phyloP scores from a whole-genome alignment of 2,888 invertebrate species.

The Drosophila buzzatii region DNA sequence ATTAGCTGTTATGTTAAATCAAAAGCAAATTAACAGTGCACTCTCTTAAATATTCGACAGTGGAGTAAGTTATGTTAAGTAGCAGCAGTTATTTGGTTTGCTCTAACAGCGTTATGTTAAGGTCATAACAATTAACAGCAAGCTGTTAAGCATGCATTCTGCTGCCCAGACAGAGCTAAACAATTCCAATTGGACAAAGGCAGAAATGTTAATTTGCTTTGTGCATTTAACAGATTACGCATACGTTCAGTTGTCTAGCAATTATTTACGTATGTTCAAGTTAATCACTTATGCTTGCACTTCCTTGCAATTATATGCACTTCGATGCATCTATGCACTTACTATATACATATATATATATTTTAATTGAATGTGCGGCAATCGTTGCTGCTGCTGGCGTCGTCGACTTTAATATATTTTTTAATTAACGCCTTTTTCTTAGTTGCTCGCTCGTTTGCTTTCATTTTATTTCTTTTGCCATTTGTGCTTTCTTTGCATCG shows the following conservation, averaged over 20 bases:
- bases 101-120: neutral
- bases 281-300: slow-evolving; percentile 2
- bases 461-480: slow-evolving; percentile 29
- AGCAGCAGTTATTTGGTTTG: neutral
- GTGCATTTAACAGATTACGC: slow-evolving; percentile 10
- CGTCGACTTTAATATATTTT: slow-evolving; percentile 64
- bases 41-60: neutral
- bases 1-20: neutral
- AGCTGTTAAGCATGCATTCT: no score
- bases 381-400: slow-evolving; percentile 35
- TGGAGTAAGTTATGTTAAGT: neutral
- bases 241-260: slow-evolving; percentile 12
- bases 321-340: neutral
- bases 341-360: neutral
- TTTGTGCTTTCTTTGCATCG: slow-evolving; percentile 11
- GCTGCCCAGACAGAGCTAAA: no score
- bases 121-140: neutral
- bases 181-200: neutral
- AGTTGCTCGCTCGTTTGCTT: slow-evolving; percentile 54
- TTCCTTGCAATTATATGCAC: slow-evolving; percentile 7
- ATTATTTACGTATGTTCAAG: neutral
- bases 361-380: slow-evolving; percentile 32
- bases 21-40: neutral
- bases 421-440: slow-evolving; percentile 75
- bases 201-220: neutral